Conservation (phyloP, 2,797 vertebrate species). For the Hippocampus kuda region DNA sequence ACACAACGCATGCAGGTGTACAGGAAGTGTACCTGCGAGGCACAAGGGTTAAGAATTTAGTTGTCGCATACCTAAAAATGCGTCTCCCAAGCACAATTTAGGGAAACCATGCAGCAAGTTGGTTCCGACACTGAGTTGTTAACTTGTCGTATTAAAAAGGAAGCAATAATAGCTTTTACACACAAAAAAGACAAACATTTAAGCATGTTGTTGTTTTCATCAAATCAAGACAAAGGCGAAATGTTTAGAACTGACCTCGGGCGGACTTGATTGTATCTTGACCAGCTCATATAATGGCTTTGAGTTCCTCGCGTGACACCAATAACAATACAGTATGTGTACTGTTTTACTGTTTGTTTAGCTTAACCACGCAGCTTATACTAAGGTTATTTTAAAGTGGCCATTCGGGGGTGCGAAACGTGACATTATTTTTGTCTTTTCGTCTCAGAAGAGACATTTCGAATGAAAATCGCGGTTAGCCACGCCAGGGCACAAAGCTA, state of each 20-base stretch:
- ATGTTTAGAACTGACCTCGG: neutral
- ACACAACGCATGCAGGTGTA: too few species aligned
- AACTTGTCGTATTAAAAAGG: too few species aligned
- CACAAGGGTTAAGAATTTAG: too few species aligned
- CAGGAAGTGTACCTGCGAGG: too few species aligned
- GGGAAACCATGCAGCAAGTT: too few species aligned
- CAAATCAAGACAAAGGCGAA: neutral
- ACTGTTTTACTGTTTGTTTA: neutral
- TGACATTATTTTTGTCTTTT: neutral
- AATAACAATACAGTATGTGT: neutral
- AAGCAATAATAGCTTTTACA: too few species aligned
- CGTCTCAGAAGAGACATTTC: neutral
- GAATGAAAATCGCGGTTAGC: neutral
- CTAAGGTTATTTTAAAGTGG: neutral
- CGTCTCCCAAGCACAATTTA: too few species aligned
- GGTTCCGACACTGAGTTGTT: too few species aligned
- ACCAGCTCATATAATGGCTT: neutral
- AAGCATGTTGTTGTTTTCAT: neutral
- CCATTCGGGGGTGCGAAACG: neutral
- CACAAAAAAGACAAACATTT: too few species aligned
- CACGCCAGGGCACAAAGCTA: neutral
- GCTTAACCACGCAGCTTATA: neutral
- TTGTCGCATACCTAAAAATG: too few species aligned
- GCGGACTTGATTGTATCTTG: neutral
- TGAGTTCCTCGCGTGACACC: neutral